These are phyloP conservation scores for Troilus luridus DNA, from an alignment of 2,888 invertebrate genomes.

Conservation along the genomic window DNA sequence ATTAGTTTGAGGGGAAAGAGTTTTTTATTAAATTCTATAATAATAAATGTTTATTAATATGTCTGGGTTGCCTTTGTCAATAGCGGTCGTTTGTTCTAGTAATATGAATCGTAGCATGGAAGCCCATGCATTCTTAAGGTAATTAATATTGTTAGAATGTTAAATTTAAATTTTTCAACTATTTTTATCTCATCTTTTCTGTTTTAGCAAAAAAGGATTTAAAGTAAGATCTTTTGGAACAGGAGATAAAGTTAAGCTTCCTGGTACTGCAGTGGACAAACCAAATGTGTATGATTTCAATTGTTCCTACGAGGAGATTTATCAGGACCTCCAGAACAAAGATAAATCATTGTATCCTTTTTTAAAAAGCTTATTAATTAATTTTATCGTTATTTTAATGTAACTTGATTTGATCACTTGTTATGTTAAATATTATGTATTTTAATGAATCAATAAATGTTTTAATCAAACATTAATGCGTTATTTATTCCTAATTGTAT, in stretches of 20 bases:
- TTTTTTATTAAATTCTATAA: neutral
- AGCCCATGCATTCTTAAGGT: conserved; percentile 94
- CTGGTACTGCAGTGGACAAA: conserved; percentile 92
- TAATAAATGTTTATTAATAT: conserved; percentile 60
- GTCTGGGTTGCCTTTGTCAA: conserved; percentile 71
- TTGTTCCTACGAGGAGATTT: conserved; percentile 95
- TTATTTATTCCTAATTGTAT: conserved; percentile 42
- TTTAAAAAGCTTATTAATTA: conserved; percentile 22
- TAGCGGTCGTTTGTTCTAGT: conserved; percentile 98
- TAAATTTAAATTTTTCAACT: neutral
- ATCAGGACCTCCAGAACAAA: conserved; percentile 90
- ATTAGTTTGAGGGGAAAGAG: neutral
- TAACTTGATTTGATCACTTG: neutral
- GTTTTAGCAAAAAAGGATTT: conserved; percentile 92
- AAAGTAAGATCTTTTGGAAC: conserved; percentile 95
- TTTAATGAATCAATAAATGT: conserved; percentile 31
- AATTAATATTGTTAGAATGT: conserved; percentile 61
- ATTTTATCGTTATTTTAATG: neutral
- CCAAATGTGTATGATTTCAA: conserved; percentile 99
- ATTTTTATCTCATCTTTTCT: conserved; percentile 52
- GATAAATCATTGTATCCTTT: conserved; percentile 89
- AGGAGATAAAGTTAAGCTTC: conserved; percentile 96
- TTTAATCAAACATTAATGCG: neutral
- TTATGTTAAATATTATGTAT: conserved; percentile 12
- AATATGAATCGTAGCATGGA: conserved; percentile 99